Evolutionary conservation across 2,113 vertebrate species (phyloP), one percentile per base, ranked within the genome.

Genomic region (Perca schrenkii): DNA sequence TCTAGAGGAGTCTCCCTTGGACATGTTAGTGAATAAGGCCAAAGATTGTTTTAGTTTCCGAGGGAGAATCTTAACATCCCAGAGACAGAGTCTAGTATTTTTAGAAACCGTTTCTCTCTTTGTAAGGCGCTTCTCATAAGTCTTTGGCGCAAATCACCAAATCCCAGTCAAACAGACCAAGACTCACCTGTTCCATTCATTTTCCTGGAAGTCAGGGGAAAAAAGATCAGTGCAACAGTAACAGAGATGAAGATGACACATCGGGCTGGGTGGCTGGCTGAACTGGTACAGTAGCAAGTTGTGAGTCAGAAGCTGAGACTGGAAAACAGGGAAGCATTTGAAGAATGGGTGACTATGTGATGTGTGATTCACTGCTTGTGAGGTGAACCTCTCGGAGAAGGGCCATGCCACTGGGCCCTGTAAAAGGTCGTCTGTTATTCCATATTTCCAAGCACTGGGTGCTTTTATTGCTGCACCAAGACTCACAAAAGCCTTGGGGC

Each of bases 401-500:
- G 53, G 56, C 67, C 34, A 68, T 90, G 86, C 89, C 90, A 90
- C 82, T 61, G 77, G 82, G 88, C 66, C 91, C 84, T 86, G 88
- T 85, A 93, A 95, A 95, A 86, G 65, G 63, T 66, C 8, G 72
- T 88, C 84, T 92, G 93, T 94, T 94, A 92, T 93, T 94, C 62
- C 89, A 94, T 60, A 87, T 93, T 94, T 94, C 91, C 91, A 91
- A 93, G 93, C 82, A 77, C 74, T 84, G 74, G 90, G 83, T 91
- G 89, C 75, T 92, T 94, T 95, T 93, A 94, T 82, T 90, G 89
- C 89, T 61, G 80, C 72, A 89, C 77, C 82, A 91, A 93, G 87
- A 87, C 89, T 94, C 88, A 86, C 87, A 94, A 90, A 94, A 90
- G 78, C 85, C 66, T 70, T 5, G 3, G 49, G 87, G 88, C 83